Evolutionary conservation across 1,140 invertebrate genomes (phyloP), one percentile per base, ranked within the genome.

Genomic region (Dermatophagoides farinae): DNA sequence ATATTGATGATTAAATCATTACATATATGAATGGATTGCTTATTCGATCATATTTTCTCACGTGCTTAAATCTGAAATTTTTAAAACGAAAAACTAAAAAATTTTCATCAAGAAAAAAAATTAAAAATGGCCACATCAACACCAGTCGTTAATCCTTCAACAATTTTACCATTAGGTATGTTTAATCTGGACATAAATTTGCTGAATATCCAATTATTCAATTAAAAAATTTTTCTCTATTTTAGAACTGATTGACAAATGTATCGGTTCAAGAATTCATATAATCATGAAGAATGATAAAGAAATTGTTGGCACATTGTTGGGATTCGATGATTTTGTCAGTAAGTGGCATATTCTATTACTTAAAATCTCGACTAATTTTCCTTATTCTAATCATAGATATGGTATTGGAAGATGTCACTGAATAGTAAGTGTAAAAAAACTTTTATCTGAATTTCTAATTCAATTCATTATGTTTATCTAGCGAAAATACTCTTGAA

Each of bases 221-320:
- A 39, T 8, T 4, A n/a, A 18, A 63, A 14, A 31, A 47, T 63
- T 62, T 31, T 63, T 41, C n/a, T 49, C 4, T 63, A 31, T 70
- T 70, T 47, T 70, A 86, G 96, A 99, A 76, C 75, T 99, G 64
- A 91, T 99, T n/a, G 96, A 99, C 70, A 99, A 99, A 79, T 98
- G 95, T 73, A 98, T 99, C 70, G 96, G 96, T 20, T 97, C 93
- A 0, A 77, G 88, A 62, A 97, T 99, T 69, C 96, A 98, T 69
- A 97, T 99, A 25, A 95, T 99, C 44, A 97, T 99, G 93, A 99
- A 97, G 75, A 95, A 93, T 72, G 93, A 99, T 69, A 97, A 96
- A 74, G 95, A 99, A 79, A 92, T 99, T 69, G 90, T 98, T 14
- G 96, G 96, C 60, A 97, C 92, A 0, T 72, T 99, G 20, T 76